Conservation (phyloP, 2,797 vertebrate species). For the Aeoliscus strigatus region DNA sequence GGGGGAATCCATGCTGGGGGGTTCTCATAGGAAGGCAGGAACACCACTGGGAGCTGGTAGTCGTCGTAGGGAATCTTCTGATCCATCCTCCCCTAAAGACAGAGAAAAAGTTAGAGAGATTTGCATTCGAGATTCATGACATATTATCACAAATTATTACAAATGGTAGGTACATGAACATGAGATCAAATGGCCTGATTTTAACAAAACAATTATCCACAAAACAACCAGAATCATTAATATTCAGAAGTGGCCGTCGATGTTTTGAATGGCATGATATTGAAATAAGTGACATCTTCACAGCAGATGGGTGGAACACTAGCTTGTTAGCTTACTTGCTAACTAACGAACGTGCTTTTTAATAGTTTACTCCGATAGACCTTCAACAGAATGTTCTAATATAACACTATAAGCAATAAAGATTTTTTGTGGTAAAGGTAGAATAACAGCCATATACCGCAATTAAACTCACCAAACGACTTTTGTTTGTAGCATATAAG, state of each 20-base stretch:
- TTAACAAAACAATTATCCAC: not conserved
- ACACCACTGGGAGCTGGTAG: constrained; percentile 89
- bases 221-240: not conserved
- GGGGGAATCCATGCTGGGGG: constrained; percentile 92
- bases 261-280: too few species aligned
- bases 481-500: not conserved
- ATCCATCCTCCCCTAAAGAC: constrained; percentile 71
- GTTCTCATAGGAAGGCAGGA: constrained; percentile 90
- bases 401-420: too few species aligned
- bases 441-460: not conserved
- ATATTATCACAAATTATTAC: too few species aligned
- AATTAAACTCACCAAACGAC: constrained; percentile 24
- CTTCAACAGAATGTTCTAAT: too few species aligned
- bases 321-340: constrained; percentile 1
- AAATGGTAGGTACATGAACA: too few species aligned
- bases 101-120: not conserved
- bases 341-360: not conserved
- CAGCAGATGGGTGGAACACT: not conserved
- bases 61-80: constrained; percentile 87
- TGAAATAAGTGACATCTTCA: not conserved
- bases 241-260: not conserved
- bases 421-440: too few species aligned
- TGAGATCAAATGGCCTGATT: too few species aligned
- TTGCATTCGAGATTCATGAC: too few species aligned
- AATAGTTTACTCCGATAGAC: too few species aligned